A percentile compares a stretch with the other conserved stretches of the same genome.
Conservation (phyloP, 2,888 invertebrate species). For the Drosophila acutilabella region DNA sequence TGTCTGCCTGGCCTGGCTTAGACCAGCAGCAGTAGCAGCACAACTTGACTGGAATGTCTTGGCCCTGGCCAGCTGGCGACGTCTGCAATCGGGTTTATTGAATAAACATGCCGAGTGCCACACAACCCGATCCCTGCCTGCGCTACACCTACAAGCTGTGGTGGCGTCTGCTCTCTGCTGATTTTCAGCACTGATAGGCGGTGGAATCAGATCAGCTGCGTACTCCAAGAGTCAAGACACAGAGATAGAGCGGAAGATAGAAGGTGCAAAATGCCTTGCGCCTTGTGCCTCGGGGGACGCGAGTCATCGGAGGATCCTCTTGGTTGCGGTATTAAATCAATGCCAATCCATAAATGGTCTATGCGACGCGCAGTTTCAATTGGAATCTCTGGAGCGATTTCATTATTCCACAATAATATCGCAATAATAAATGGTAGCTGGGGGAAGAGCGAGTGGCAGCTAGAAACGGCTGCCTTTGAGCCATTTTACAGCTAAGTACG, state of each 20-base stretch:
- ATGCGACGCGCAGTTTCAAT: conserved; percentile 65
- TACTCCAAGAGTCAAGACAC: conserved; percentile 50
- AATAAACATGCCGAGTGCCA: conserved; percentile 80
- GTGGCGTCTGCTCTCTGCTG: conserved; percentile 66
- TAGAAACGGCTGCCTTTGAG: conserved; percentile 26
- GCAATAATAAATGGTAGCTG: conserved; percentile 20
- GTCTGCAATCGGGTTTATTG: conserved; percentile 80
- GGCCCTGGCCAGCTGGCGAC: conserved; percentile 62
- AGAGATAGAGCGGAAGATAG: conserved; percentile 1
- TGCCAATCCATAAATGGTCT: conserved; percentile 80
- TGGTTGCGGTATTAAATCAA: conserved; percentile 77
- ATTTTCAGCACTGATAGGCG: conserved; percentile 69
- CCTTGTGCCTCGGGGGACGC: conserved; percentile 80
- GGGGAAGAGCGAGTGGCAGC: neutral
- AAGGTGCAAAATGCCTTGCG: conserved; percentile 83
- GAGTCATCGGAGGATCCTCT: conserved; percentile 46
- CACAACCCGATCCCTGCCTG: conserved; percentile 1
- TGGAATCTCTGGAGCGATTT: conserved; percentile 75
- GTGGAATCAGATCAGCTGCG: conserved; percentile 79
- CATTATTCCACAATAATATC: conserved; percentile 76
- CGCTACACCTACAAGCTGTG: conserved; percentile 10
- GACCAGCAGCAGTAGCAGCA: neutral
- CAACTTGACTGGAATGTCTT: conserved; percentile 11
- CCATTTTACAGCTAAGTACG: conserved; percentile 37
- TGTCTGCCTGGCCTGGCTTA: conserved; percentile 22